phyloP scores from a whole-genome alignment of 2,797 vertebrate species.

The Acomys russatus region DNA sequence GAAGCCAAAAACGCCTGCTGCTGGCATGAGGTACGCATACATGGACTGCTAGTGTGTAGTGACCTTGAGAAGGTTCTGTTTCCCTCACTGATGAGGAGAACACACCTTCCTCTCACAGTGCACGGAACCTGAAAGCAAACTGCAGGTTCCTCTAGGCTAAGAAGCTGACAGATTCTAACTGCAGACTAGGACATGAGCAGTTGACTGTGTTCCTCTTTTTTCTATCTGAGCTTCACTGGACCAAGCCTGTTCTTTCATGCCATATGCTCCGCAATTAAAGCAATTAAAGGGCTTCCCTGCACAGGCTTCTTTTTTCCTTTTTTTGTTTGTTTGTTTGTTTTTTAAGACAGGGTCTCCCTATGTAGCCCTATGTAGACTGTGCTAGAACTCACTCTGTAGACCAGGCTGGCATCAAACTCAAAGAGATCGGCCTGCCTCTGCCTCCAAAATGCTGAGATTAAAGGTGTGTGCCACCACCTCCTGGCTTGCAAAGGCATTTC shows the following conservation, averaged over 20 bases:
- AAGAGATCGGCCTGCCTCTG: neutral
- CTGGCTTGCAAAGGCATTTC: neutral
- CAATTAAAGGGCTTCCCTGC: neutral
- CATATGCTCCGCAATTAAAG: neutral
- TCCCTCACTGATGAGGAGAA: slow-evolving; percentile 51
- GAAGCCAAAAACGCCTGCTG: slow-evolving; percentile 11
- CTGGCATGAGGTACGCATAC: slow-evolving; percentile 34
- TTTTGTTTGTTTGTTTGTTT: neutral
- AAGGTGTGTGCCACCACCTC: neutral
- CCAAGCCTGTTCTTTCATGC: neutral
- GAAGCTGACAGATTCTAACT: neutral
- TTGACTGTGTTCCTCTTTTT: neutral
- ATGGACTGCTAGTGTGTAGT: neutral
- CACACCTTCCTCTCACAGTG: neutral
- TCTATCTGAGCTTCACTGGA: slow-evolving; percentile 1
- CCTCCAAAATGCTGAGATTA: neutral
- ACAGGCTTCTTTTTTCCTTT: neutral
- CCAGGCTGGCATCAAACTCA: neutral
- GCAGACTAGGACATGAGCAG: neutral
- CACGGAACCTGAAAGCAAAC: neutral
- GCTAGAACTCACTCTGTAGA: neutral
- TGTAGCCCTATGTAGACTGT: neutral
- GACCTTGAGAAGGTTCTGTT: slow-evolving; percentile 37
- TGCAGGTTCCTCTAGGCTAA: neutral
- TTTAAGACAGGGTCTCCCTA: neutral